A percentile compares a stretch with the other conserved stretches of the same genome.
phyloP scores from a whole-genome alignment of 1,140 invertebrate genomes.

The Diachasma alloeum region DNA sequence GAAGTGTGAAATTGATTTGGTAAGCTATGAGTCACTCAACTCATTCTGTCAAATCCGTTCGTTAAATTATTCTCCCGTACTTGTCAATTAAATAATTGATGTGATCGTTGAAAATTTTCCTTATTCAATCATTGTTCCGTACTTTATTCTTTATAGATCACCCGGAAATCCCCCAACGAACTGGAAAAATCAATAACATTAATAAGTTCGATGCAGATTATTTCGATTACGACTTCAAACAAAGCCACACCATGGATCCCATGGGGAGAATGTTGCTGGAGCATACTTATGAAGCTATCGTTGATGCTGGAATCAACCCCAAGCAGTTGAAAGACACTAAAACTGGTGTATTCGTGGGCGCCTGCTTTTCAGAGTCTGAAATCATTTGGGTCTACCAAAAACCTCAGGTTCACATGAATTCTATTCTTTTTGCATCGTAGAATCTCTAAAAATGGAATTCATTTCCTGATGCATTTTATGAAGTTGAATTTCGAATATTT shows the following conservation, averaged over 20 bases:
- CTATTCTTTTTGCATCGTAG: neutral
- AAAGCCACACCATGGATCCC: constrained; percentile 88
- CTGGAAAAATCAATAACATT: constrained; percentile 82
- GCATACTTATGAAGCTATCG: constrained; percentile 83
- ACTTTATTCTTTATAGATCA: no score
- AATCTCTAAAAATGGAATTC: no score
- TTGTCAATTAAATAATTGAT: no score
- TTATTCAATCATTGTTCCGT: no score
- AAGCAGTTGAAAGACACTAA: constrained; percentile 71
- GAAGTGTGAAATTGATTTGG: no score
- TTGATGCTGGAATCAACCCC: constrained; percentile 79
- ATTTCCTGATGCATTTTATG: no score
- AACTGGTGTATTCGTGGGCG: constrained; percentile 84
- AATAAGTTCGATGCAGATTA: constrained; percentile 85
- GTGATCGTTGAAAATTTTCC: no score
- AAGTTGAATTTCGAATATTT: no score
- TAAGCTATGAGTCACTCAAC: no score
- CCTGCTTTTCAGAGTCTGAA: constrained; percentile 81
- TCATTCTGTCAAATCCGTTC: no score
- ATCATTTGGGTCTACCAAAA: constrained; percentile 76
- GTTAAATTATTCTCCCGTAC: no score
- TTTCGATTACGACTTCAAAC: constrained; percentile 83
- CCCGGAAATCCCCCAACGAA: constrained; percentile 75
- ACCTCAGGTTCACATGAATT: constrained; percentile 53
- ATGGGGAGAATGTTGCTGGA: constrained; percentile 87